A percentile compares a stretch with the other conserved stretches of the same genome.
Conservation (phyloP, 2,113 vertebrate genomes). For the Phocoena sinus region DNA sequence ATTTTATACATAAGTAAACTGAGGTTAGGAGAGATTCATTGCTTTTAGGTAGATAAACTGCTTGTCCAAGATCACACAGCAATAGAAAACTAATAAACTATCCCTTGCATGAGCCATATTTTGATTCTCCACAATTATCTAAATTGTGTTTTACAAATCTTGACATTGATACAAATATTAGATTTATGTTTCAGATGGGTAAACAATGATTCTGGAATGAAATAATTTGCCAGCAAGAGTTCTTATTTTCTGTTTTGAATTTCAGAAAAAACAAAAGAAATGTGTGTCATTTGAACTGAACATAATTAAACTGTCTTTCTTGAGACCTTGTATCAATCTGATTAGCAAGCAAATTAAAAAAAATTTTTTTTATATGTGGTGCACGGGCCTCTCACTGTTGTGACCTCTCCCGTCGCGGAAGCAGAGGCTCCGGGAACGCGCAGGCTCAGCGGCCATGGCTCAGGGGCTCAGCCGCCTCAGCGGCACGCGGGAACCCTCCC, state of each 20-base stretch:
- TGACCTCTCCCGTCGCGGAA: too few relatives aligned
- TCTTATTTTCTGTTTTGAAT: neutral
- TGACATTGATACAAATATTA: neutral
- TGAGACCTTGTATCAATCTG: slow-evolving; percentile 15
- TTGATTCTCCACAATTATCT: neutral
- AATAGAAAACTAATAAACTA: neutral
- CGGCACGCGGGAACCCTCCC: too few relatives aligned
- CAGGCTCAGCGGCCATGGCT: too few relatives aligned
- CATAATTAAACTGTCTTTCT: slow-evolving; percentile 39
- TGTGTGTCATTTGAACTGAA: neutral
- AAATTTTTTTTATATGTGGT: too few relatives aligned
- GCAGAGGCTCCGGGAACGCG: too few relatives aligned
- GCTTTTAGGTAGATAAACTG: neutral
- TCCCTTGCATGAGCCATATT: neutral
- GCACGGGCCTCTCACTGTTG: too few relatives aligned
- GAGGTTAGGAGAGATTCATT: neutral
- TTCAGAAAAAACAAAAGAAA: neutral
- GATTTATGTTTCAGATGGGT: neutral
- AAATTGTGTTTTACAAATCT: slow-evolving; percentile 1
- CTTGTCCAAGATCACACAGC: neutral
- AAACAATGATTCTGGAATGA: neutral
- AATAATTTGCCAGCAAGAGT: neutral
- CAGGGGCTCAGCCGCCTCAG: too few relatives aligned
- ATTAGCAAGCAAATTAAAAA: neutral
- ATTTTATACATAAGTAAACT: neutral